Evolutionary conservation across 2,113 vertebrate species (phyloP).

Genomic region (Herpailurus yagouaroundi): DNA sequence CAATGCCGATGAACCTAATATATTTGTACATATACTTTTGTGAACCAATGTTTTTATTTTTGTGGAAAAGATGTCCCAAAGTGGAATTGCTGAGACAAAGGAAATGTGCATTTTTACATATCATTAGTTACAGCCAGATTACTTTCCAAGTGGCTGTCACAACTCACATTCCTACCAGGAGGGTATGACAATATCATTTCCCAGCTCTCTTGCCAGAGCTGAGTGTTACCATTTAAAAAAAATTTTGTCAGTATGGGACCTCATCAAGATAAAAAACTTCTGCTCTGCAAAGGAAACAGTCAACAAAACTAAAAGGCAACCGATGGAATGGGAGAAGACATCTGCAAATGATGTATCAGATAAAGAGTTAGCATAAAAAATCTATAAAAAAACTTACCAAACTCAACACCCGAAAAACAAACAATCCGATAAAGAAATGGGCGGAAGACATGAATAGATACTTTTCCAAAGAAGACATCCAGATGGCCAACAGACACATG

Average conservation of each 20-base stretch:
- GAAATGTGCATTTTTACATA: background rate
- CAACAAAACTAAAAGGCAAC: too few species aligned
- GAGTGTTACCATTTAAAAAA: background rate
- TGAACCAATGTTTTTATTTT: background rate
- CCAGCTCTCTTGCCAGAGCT: background rate
- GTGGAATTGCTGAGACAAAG: background rate
- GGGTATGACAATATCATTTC: background rate
- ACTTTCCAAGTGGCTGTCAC: background rate
- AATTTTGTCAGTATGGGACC: background rate
- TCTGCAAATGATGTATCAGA: too few species aligned
- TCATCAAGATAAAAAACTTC: too few species aligned
- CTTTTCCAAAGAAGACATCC: too few species aligned
- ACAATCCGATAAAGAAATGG: too few species aligned
- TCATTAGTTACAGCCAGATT: background rate
- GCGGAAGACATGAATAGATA: too few species aligned
- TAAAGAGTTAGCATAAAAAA: too few species aligned
- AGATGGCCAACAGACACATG: too few species aligned
- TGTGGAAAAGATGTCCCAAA: background rate
- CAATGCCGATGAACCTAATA: background rate
- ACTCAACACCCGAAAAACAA: too few species aligned
- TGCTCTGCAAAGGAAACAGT: too few species aligned
- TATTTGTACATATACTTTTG: background rate
- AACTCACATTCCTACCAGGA: background rate
- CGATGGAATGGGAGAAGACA: too few species aligned
- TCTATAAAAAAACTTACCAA: too few species aligned